Evolutionary conservation across 2,113 vertebrate genomes (phyloP), one percentile per base, ranked within the genome.

Genomic region (Orcinus orca): DNA sequence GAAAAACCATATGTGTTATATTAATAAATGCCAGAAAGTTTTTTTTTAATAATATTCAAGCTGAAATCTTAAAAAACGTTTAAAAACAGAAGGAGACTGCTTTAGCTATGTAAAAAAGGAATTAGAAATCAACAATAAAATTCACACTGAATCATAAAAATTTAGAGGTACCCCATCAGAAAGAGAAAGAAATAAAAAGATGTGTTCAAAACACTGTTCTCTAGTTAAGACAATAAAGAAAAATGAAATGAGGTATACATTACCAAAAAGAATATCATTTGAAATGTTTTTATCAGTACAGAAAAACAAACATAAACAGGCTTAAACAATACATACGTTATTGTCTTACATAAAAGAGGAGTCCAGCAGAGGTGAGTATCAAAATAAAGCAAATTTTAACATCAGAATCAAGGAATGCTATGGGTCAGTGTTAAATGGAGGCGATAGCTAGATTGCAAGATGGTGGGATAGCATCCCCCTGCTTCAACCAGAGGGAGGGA

Each of bases 131-230:
- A 94, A 50, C 8, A 68, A 76, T 53, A 68, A 88, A 95, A 50
- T 79, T 92, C 53, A 90, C 13, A 90, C 5, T 50, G 15, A 97
- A 87, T 77, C 74, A 83, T 41, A 63, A 89, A 88, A 91, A 84
- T 17, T 38, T 74, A 89, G 38, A 81, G 21, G 5, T 10, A 63
- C 5, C 0, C 29, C 58, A 41, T 71, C 63, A 60, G 41, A 90
- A 93, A 88, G 65, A 83, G 12, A 23, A 65, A 53, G 5, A 82
- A 93, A 79, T 41, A 63, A 83, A 89, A 90, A 38, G 20, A 62
- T 67, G 1, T 55, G 20, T 26, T 82, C 55, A 82, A 55, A 82
- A 55, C 3, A 8, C 31, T 31, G 18, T 74, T 77, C n/a, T 44
- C 68, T 53, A 81, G 33, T 60, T 58, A 65, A 81, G 36, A 74